Percentiles rank a stretch among this genome's conserved stretches.
Evolutionary conservation across 1,140 invertebrate genomes (phyloP).

Genomic region (Papilio machaon): DNA sequence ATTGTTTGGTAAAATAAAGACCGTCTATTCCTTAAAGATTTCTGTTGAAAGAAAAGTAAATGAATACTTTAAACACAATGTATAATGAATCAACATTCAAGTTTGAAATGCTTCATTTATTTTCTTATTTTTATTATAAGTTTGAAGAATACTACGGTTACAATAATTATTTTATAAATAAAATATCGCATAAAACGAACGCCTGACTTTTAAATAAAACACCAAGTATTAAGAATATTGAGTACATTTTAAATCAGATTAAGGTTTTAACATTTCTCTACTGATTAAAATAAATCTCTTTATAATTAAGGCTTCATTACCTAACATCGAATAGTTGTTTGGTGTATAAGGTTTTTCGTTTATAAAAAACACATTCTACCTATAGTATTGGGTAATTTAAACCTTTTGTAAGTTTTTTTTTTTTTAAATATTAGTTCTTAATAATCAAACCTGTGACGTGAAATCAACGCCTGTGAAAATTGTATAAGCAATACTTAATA

Average conservation of each 20-base stretch:
- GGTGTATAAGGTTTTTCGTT: neutral
- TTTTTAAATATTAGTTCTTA: neutral
- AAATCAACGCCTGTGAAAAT: neutral
- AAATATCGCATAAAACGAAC: too few relatives aligned
- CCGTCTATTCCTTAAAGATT: neutral
- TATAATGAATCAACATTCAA: too few relatives aligned
- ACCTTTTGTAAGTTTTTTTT: neutral
- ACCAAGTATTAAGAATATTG: neutral
- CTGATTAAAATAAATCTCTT: conserved; percentile 26
- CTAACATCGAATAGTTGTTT: neutral
- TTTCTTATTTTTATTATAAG: neutral
- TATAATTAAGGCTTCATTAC: conserved; percentile 34
- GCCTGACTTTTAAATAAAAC: neutral
- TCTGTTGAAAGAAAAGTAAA: neutral
- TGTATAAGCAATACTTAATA: neutral
- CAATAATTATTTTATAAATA: neutral
- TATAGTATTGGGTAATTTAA: neutral
- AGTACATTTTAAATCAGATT: conserved; percentile 34
- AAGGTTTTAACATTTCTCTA: conserved; percentile 19
- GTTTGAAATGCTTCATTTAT: too few relatives aligned
- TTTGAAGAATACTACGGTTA: neutral
- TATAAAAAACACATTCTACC: neutral
- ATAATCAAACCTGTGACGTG: too few relatives aligned
- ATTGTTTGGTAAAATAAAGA: neutral
- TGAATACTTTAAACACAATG: too few relatives aligned